Base-by-base conservation (phyloP, 1,140 invertebrate genomes). In the Nasonia longicornis region DNA sequence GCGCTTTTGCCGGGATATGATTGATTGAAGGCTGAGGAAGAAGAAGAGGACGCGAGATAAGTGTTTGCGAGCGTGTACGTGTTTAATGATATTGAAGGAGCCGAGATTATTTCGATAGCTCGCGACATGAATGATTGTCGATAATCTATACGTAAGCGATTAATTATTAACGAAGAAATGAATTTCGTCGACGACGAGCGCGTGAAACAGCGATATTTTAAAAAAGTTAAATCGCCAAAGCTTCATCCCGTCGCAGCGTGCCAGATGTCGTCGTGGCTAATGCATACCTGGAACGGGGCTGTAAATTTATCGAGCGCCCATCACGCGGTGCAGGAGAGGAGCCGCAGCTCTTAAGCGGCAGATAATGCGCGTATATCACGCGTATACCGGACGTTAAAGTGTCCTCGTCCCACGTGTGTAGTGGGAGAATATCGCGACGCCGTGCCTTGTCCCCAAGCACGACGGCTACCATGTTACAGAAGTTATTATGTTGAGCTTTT, bases 261-360 rank as follows among this genome's bases (percentile, higher is more conserved):
- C 45, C 1, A 58, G 52, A 7, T 82, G 77, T 78, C 83, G 74
- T 78, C 77, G 14, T 72, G 69, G 79, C 83, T 83, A 84, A 85
- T 82, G 84, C 82, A 83, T 86, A 84, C 83, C 84, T 79, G 79
- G 83, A 88, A 87, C 84, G 81, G 84, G 83, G 86, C 84, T 83
- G 86, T 88, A 88, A 88, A 88, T 89, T 88, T 88, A 87, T 88
- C 88, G 86, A 84, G 82, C 78, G 79, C 82, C 82, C 85, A 89
- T 89, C 85, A n/a, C 22, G 1, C 52, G 38, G 38, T 7, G 22
- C 1, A 52, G 20, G 84, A 81, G 3, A 52, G 20, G 83, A 81
- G 82, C 64, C 85, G 85, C 31, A 31, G 31, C 85, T 87, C 83
- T 87, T 87, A 87, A 86, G 84, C 83, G 83, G 80, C 84, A 84